Evolutionary conservation across 2,113 vertebrate genomes (phyloP), one percentile per base, ranked within the genome.

Genomic region (Athene noctua): DNA sequence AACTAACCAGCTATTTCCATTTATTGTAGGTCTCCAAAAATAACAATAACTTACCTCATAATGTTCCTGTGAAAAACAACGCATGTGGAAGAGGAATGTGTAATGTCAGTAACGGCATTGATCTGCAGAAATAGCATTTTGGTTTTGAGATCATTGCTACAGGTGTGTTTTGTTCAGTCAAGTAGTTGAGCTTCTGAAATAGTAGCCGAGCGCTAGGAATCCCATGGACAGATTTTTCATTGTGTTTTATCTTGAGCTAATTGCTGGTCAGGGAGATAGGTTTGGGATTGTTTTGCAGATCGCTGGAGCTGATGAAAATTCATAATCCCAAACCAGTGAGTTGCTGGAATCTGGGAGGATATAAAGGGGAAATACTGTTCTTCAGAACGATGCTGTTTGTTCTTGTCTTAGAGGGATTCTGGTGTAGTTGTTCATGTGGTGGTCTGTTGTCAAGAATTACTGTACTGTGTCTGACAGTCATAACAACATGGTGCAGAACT

Each of bases 21-120:
- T 86, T 91, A 52, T 96, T 87, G 40, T 91, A 94, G 90, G 88
- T 93, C 49, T 92, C 44, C 73, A 84, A 49, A 94, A 94, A 26
- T 93, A 94, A 36, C 62, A 67, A 0, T 94, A 85, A 82, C 75
- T 85, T 77, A 44, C 79, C 71, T 17, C 61, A 42, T 93, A 88
- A 80, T 1, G 2, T 38, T 73, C 51, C 87, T 44, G 73, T 63
- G 86, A 66, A 83, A 90, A 86, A 63, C 75, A 71, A 1, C 25
- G 0, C 30, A 0, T 8, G n/a, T 80, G 66, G 83, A 92, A 79
- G 65, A 83, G 79, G 72, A 86, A 75, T 71, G 34, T 70, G 3
- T 38, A 70, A 46, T 0, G 2, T 34, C 44, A 78, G 3, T 72
- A 82, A 73, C 81, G 57, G 74, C 70, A 61, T 26, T 1, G 1